Conservation (phyloP, 2,888 invertebrate genomes). For the Agriopis leucophaearia region DNA sequence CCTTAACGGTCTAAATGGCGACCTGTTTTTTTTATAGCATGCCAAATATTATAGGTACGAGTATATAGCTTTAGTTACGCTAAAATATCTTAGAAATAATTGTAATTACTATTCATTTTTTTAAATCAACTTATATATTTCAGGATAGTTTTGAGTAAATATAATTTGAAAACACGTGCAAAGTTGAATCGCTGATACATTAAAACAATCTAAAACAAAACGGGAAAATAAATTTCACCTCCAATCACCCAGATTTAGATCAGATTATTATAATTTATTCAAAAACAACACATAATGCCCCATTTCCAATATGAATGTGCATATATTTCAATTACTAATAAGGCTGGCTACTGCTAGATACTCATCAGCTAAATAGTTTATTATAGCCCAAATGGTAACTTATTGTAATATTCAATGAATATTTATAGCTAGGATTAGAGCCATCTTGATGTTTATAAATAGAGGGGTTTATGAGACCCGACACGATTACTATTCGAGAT, state of each 20-base stretch:
- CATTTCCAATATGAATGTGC: slow-evolving; percentile 40
- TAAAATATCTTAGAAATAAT: no score
- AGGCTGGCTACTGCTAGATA: slow-evolving; percentile 37
- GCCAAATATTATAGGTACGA: no score
- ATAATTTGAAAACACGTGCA: neutral
- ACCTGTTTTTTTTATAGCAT: no score
- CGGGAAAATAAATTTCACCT: neutral
- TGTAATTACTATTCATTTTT: neutral
- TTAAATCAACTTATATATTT: no score
- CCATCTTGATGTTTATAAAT: slow-evolving; percentile 32
- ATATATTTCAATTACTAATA: slow-evolving; percentile 40
- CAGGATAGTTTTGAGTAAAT: neutral
- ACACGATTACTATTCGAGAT: slow-evolving; percentile 25
- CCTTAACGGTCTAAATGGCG: no score
- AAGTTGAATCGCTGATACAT: neutral
- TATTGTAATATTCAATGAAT: slow-evolving; percentile 55
- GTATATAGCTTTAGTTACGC: no score
- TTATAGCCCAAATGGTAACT: slow-evolving; percentile 43
- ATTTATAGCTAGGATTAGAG: slow-evolving; percentile 50
- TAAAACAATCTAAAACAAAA: neutral
- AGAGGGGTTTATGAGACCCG: slow-evolving; percentile 28
- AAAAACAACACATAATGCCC: slow-evolving; percentile 34
- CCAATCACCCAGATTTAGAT: slow-evolving; percentile 4
- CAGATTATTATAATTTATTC: slow-evolving; percentile 21
- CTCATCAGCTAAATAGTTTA: slow-evolving; percentile 48